phyloP scores from a whole-genome alignment of 1,140 invertebrate species.

The Eupeodes corollae region DNA sequence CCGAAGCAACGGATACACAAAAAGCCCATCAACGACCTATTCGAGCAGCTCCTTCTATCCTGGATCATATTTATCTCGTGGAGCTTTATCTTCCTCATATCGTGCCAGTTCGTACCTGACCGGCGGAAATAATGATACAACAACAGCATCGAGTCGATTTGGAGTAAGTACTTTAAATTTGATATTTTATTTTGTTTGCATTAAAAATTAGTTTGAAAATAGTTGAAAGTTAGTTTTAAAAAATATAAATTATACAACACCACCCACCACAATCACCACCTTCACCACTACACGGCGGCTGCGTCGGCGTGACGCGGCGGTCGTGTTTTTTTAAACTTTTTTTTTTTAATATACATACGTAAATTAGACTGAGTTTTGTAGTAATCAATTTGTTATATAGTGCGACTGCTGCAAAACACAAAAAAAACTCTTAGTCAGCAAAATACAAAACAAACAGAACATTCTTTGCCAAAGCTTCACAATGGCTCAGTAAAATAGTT shows the following conservation, averaged over 20 bases:
- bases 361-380: background rate
- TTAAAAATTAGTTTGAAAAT: background rate
- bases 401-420: background rate
- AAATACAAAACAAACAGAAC: too few relatives aligned
- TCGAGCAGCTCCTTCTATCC: constrained; percentile 6
- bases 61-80: background rate
- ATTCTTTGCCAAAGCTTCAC: too few relatives aligned
- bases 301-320: too few relatives aligned
- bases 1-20: constrained; percentile 8
- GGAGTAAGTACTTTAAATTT: constrained; percentile 6
- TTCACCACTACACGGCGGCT: background rate
- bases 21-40: constrained; percentile 10
- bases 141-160: constrained; percentile 4
- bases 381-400: background rate
- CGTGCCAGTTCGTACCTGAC: background rate
- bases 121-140: constrained; percentile 6
- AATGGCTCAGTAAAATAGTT: too few relatives aligned
- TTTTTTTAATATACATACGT: background rate
- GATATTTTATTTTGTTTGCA: background rate
- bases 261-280: background rate
- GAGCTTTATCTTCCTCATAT: background rate
- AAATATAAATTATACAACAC: background rate
- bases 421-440: background rate
- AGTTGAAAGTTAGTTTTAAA: background rate
- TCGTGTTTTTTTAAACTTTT: background rate